These are phyloP conservation scores for Vanessa cardui DNA, from an alignment of 2,888 invertebrate species.

Conservation along the genomic window DNA sequence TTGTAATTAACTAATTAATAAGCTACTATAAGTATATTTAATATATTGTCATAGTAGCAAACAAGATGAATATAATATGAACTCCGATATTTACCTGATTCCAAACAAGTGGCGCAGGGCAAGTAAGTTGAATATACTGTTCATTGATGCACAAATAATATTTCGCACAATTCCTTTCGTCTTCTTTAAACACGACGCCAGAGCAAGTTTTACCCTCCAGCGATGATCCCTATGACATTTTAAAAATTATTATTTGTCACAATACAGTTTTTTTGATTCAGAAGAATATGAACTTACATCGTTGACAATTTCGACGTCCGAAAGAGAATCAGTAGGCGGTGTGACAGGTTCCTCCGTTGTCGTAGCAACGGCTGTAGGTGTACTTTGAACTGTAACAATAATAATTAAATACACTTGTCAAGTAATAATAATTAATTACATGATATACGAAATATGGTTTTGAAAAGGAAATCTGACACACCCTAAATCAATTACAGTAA, in stretches of 20 bases:
- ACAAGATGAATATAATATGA: background rate
- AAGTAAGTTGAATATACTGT: conserved; percentile 85
- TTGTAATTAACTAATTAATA: too few relatives aligned
- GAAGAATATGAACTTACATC: conserved; percentile 21
- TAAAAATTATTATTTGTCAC: background rate
- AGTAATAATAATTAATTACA: too few relatives aligned
- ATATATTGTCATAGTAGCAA: too few relatives aligned
- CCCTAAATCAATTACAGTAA: too few relatives aligned
- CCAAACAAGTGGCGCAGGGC: conserved; percentile 90
- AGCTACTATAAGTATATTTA: too few relatives aligned
- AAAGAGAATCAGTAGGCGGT: conserved; percentile 26
- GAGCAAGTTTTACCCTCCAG: conserved; percentile 74
- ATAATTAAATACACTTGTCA: too few relatives aligned
- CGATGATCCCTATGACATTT: conserved; percentile 10
- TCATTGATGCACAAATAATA: conserved; percentile 92
- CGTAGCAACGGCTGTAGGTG: conserved; percentile 31
- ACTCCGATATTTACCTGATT: conserved; percentile 74
- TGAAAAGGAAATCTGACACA: background rate
- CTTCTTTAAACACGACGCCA: conserved; percentile 83
- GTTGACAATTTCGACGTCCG: conserved; percentile 37
- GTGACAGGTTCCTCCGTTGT: conserved; percentile 32
- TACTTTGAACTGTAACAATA: conserved; percentile 37
- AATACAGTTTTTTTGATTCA: background rate
- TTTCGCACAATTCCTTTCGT: conserved; percentile 87
- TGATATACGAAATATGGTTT: background rate